These are phyloP conservation scores for Diaprepes abbreviatus DNA, from an alignment of 2,888 invertebrate species.

Conservation along the genomic window DNA sequence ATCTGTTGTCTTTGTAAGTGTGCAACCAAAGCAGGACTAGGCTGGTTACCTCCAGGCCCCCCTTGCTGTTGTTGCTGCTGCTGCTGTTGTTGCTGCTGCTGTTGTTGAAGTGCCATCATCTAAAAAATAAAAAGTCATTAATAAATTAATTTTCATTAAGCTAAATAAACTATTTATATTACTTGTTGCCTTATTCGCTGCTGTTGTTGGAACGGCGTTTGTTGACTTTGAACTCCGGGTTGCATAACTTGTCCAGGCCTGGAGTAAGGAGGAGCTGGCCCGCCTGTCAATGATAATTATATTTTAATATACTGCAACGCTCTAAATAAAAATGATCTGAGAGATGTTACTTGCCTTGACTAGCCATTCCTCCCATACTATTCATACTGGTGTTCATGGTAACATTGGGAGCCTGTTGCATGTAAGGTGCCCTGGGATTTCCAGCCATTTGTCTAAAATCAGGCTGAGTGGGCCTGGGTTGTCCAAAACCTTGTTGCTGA, in stretches of 20 bases:
- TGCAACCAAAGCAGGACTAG: constrained; percentile 75
- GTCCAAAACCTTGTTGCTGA: constrained; percentile 72
- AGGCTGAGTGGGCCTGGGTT: constrained; percentile 68
- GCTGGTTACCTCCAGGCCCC: constrained; percentile 69
- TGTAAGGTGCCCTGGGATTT: constrained; percentile 73
- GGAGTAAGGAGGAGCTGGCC: constrained; percentile 85
- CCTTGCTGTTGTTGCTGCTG: constrained; percentile 69
- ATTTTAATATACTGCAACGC: too few relatives aligned
- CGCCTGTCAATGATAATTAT: too few relatives aligned
- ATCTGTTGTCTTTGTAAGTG: constrained; percentile 77
- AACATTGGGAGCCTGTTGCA: constrained; percentile 85
- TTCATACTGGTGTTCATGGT: constrained; percentile 90
- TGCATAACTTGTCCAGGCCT: constrained; percentile 67
- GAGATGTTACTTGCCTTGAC: constrained; percentile 57
- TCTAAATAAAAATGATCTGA: too few relatives aligned
- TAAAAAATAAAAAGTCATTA: constrained; percentile 10
- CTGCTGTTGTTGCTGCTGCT: constrained; percentile 77
- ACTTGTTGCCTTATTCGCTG: constrained; percentile 60
- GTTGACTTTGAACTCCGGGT: constrained; percentile 66
- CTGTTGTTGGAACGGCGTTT: constrained; percentile 76
- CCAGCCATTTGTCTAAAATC: constrained; percentile 66
- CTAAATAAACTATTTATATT: too few relatives aligned
- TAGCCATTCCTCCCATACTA: constrained; percentile 73
- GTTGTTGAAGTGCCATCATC: constrained; percentile 67
- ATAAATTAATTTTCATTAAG: background rate